A percentile compares a stretch with the other conserved stretches of the same genome.
Conservation (phyloP, 2,113 vertebrate species). For the Prunella fulvescens region DNA sequence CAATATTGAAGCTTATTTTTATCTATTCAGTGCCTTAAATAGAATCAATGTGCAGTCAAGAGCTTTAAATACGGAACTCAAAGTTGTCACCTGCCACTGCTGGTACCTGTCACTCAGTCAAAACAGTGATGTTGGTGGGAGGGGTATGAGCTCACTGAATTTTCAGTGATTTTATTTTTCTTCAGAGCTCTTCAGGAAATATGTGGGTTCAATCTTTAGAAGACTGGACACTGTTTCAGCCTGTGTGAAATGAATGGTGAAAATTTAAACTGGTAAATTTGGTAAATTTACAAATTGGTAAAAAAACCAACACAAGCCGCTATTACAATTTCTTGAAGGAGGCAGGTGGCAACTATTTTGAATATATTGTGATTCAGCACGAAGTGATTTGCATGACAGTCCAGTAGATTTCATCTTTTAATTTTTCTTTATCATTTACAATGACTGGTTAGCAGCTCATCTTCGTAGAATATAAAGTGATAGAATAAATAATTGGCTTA, state of each 20-base stretch:
- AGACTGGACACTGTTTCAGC: background rate
- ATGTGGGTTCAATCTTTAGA: background rate
- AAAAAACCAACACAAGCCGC: background rate
- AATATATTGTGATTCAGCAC: constrained; percentile 56
- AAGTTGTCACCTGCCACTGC: constrained; percentile 62
- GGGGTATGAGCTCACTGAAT: background rate
- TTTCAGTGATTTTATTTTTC: background rate
- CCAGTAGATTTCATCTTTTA: constrained; percentile 38
- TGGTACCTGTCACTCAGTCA: background rate
- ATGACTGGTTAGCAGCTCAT: constrained; percentile 24
- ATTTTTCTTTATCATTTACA: constrained; percentile 45
- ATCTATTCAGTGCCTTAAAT: constrained; percentile 41
- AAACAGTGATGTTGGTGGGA: background rate
- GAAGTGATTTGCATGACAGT: constrained; percentile 67
- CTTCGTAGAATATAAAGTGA: background rate
- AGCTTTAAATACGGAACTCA: constrained; percentile 39
- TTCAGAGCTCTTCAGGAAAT: background rate
- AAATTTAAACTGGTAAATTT: background rate
- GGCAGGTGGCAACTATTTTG: constrained; percentile 64
- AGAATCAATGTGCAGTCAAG: constrained; percentile 23
- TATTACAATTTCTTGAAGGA: background rate
- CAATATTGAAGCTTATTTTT: constrained; percentile 85
- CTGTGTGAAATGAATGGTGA: background rate
- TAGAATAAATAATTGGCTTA: background rate
- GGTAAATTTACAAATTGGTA: background rate